Evolutionary conservation across 2,888 invertebrate genomes (phyloP).

Genomic region (Chloromyia formosa): DNA sequence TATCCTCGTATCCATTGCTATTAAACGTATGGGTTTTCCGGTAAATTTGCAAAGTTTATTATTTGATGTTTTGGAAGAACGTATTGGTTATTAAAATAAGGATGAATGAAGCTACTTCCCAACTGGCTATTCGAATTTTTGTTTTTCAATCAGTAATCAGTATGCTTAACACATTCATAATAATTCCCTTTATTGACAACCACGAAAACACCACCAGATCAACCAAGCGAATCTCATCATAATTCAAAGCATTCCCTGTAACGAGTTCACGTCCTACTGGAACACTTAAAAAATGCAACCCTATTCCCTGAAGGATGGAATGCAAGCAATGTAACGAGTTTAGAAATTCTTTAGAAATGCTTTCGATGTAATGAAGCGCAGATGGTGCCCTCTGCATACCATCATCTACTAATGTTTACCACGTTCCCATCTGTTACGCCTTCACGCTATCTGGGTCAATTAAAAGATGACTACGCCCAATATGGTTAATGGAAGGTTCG

Average conservation of each 20-base stretch:
- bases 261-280: neutral
- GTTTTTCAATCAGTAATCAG: no score
- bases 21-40: no score
- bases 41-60: no score
- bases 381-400: slow-evolving; percentile 26
- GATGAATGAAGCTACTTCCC: no score
- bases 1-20: no score
- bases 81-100: no score
- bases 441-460: slow-evolving; percentile 47
- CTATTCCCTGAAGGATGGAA: neutral
- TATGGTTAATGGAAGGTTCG: slow-evolving; percentile 1
- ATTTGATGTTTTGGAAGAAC: no score
- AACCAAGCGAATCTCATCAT: no score
- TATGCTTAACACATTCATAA: no score
- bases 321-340: slow-evolving; percentile 19
- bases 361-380: slow-evolving; percentile 32
- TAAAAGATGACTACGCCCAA: slow-evolving; percentile 46
- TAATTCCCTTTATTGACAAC: no score
- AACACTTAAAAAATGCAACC: neutral
- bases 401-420: slow-evolving; percentile 8
- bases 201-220: no score
- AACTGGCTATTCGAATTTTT: no score
- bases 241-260: neutral
- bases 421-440: slow-evolving; percentile 4
- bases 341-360: slow-evolving; percentile 12